phyloP scores from a whole-genome alignment of 1,140 invertebrate species.

The Choristoneura fumiferana region DNA sequence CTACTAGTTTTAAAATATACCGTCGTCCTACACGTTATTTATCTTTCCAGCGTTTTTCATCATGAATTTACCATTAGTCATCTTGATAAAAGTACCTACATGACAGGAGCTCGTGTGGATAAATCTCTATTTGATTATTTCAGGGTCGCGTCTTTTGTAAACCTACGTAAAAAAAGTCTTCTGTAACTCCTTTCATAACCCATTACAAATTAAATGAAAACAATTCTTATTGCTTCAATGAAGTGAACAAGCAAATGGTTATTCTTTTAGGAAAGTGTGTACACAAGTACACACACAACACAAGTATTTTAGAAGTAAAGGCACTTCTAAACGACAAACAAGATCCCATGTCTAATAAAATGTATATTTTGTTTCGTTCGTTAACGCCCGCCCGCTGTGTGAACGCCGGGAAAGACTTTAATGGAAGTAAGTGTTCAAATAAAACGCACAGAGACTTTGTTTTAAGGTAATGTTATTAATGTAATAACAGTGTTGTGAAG shows the following conservation, averaged over 20 bases:
- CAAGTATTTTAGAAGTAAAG: too few species aligned
- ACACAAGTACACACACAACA: too few species aligned
- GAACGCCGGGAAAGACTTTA: not conserved
- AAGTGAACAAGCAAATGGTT: too few species aligned
- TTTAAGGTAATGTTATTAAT: too few species aligned
- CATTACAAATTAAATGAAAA: too few species aligned
- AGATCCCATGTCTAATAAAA: not conserved
- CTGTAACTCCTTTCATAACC: too few species aligned
- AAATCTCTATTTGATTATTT: not conserved
- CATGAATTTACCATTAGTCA: conserved; percentile 8
- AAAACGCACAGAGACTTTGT: too few species aligned
- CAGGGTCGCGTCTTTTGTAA: not conserved
- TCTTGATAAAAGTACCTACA: conserved; percentile 7
- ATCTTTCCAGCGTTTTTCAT: conserved; percentile 6
- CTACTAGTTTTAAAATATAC: conserved; percentile 4
- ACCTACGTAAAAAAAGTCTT: too few species aligned
- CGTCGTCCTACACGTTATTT: conserved; percentile 15
- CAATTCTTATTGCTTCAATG: too few species aligned
- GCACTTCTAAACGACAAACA: not conserved
- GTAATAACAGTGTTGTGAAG: too few species aligned
- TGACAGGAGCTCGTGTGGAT: conserved; percentile 4
- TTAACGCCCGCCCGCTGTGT: not conserved
- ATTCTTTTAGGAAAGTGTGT: too few species aligned
- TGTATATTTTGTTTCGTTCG: not conserved
- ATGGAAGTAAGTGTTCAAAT: not conserved